Conservation (phyloP, 2,113 vertebrate genomes). For the Pagrus major region DNA sequence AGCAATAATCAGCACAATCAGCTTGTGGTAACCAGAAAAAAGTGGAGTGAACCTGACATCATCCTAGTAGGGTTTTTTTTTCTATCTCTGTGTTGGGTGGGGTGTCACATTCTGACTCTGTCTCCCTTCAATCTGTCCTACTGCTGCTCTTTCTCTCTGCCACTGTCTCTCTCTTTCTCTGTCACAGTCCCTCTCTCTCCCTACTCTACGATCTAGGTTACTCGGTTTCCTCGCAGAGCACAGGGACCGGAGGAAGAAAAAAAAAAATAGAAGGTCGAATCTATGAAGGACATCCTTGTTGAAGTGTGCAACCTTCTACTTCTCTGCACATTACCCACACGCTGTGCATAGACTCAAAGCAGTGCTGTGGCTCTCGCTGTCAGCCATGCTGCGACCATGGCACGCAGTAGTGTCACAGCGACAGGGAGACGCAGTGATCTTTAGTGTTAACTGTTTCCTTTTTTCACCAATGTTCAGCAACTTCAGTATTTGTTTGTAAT, state of each 20-base stretch:
- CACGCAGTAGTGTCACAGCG: conserved; percentile 46
- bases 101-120: conserved; percentile 41
- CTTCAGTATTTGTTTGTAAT: neutral
- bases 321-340: conserved; percentile 71
- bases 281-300: conserved; percentile 86
- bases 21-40: conserved; percentile 61
- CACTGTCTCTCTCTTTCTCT: conserved; percentile 43
- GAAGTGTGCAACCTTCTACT: conserved; percentile 82
- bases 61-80: conserved; percentile 50
- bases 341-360: conserved; percentile 59
- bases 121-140: conserved; percentile 13
- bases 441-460: neutral
- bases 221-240: conserved; percentile 84
- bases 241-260: conserved; percentile 77
- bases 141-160: conserved; percentile 6
- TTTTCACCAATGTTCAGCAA: neutral
- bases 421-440: conserved; percentile 23
- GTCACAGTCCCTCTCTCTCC: conserved; percentile 67
- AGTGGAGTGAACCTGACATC: conserved; percentile 67
- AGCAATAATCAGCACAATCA: conserved; percentile 79
- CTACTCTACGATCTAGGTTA: conserved; percentile 84
- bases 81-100: conserved; percentile 18
- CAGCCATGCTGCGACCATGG: conserved; percentile 55
- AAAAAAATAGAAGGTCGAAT: conserved; percentile 82
- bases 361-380: conserved; percentile 54